Conservation (phyloP, 1,140 invertebrate species). For the Drosophila nasuta region DNA sequence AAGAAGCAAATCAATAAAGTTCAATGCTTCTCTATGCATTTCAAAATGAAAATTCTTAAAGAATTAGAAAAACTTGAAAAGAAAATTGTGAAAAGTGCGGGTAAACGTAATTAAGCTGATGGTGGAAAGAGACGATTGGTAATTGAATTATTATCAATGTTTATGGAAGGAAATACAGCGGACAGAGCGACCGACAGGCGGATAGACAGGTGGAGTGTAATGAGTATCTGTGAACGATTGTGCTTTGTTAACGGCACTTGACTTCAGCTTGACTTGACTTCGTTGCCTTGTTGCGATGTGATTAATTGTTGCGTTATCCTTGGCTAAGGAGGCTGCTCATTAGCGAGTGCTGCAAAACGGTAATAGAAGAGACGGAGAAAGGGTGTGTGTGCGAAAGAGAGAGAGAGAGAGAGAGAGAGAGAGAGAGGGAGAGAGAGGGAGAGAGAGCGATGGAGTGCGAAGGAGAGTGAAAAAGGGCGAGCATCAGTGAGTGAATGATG, state of each 20-base stretch:
- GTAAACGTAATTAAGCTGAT: neutral
- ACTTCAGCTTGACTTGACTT: constrained; percentile 41
- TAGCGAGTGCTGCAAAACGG: constrained; percentile 27
- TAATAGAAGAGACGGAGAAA: neutral
- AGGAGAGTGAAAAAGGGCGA: neutral
- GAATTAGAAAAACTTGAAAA: neutral
- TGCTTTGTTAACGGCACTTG: constrained; percentile 7
- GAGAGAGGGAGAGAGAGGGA: neutral
- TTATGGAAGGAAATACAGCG: constrained; percentile 3
- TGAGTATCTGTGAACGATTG: constrained; percentile 30
- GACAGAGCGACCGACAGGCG: too few relatives aligned
- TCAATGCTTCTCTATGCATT: too few relatives aligned
- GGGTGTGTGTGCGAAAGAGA: neutral
- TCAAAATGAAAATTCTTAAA: too few relatives aligned
- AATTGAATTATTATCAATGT: constrained; percentile 10
- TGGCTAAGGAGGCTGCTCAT: constrained; percentile 38
- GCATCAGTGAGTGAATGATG: constrained; percentile 28
- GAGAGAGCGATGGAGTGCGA: neutral
- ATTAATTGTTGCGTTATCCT: constrained; percentile 50
- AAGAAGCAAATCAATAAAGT: too few relatives aligned
- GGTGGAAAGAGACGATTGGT: neutral
- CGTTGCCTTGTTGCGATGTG: constrained; percentile 33
- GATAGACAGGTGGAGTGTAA: neutral
- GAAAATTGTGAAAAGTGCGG: neutral
- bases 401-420: neutral